Conservation (phyloP, 2,888 invertebrate species). For the Lepidochrysops patricia region DNA sequence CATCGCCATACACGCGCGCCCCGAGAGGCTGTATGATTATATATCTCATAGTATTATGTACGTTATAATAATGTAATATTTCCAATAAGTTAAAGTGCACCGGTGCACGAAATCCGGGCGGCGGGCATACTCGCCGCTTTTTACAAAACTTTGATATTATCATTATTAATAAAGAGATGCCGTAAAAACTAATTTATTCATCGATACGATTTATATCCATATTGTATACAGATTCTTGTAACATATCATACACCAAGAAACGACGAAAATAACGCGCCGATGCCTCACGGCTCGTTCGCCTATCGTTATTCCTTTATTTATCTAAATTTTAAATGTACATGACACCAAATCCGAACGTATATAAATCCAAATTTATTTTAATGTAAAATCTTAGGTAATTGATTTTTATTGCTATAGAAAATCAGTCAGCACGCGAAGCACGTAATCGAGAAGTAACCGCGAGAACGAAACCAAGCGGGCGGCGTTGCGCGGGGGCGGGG, state of each 20-base stretch:
- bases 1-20: conserved; percentile 79
- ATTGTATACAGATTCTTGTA: conserved; percentile 78
- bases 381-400: conserved; percentile 77
- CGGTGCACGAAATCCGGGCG: conserved; percentile 74
- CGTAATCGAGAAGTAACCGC: conserved; percentile 76
- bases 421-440: conserved; percentile 77
- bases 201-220: conserved; percentile 74
- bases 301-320: conserved; percentile 70
- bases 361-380: conserved; percentile 75
- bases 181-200: conserved; percentile 74
- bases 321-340: conserved; percentile 74
- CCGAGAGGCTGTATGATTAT: conserved; percentile 75
- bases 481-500: conserved; percentile 48
- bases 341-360: conserved; percentile 76
- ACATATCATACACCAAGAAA: conserved; percentile 78
- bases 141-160: conserved; percentile 74
- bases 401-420: conserved; percentile 77
- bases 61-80: conserved; percentile 73
- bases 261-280: conserved; percentile 72
- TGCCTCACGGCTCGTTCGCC: conserved; percentile 62
- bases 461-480: conserved; percentile 72
- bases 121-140: conserved; percentile 68
- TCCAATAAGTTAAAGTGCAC: conserved; percentile 76
- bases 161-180: conserved; percentile 74
- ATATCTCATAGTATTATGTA: conserved; percentile 74